Percentiles rank a stretch among this genome's conserved stretches.
These are phyloP conservation scores for Craterocephalus amniculus DNA, from an alignment of 2,797 vertebrate genomes.

Conservation along the genomic window DNA sequence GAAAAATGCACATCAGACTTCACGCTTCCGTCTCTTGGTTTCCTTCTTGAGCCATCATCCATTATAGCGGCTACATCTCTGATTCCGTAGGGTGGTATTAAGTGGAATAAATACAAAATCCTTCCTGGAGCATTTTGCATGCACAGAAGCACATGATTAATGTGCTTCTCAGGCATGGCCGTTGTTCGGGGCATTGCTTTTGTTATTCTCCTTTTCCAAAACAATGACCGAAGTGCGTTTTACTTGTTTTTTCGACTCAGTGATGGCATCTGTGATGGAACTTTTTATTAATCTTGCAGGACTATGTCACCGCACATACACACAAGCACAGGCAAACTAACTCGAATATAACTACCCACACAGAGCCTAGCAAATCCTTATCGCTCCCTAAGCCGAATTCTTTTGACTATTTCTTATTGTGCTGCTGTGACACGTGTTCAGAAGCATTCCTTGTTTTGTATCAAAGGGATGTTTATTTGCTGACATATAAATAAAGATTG, in stretches of 20 bases:
- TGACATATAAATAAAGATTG: slow-evolving; percentile 29
- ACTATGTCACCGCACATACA: slow-evolving; percentile 8
- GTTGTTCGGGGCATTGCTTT: slow-evolving; percentile 43
- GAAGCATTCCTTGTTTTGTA: slow-evolving; percentile 39
- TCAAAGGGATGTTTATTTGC: slow-evolving; percentile 15
- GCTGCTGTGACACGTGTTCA: slow-evolving; percentile 31
- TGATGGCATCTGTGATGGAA: slow-evolving; percentile 57
- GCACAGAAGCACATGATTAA: slow-evolving; percentile 72
- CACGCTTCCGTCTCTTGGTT: slow-evolving; percentile 44
- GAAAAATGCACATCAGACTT: slow-evolving; percentile 65
- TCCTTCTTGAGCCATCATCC: slow-evolving; percentile 55
- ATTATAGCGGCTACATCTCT: slow-evolving; percentile 53
- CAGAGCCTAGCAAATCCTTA: slow-evolving; percentile 20
- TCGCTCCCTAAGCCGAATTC: slow-evolving; percentile 29
- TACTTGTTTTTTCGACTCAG: slow-evolving; percentile 59
- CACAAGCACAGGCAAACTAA: slow-evolving; percentile 5
- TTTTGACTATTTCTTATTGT: slow-evolving; percentile 22
- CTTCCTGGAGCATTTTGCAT: slow-evolving; percentile 64
- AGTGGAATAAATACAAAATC: slow-evolving; percentile 71
- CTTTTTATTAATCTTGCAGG: slow-evolving; percentile 63
- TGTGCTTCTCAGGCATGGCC: slow-evolving; percentile 58
- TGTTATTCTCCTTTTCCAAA: slow-evolving; percentile 64
- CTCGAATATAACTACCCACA: slow-evolving; percentile 24
- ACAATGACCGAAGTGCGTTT: slow-evolving; percentile 56
- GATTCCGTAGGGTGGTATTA: slow-evolving; percentile 61